phyloP scores from a whole-genome alignment of 2,797 vertebrate species.

The Halcyon smyrnensis region DNA sequence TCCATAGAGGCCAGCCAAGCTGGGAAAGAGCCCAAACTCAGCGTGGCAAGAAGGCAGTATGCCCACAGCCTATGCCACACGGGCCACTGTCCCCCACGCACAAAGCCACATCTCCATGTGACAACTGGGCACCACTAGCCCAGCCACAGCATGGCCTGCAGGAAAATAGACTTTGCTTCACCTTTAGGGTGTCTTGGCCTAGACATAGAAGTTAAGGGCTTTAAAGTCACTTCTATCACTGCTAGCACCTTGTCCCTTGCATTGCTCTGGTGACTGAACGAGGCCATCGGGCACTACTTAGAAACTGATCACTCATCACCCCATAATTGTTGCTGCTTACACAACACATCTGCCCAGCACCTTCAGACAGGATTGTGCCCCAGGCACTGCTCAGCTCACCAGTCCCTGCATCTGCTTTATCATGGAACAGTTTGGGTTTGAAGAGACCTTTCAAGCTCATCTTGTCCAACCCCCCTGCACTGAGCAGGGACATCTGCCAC shows the following conservation, averaged over 20 bases:
- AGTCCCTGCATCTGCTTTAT: background rate
- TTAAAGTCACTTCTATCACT: background rate
- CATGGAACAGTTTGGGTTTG: background rate
- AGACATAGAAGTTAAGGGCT: background rate
- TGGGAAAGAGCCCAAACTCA: background rate
- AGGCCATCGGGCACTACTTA: background rate
- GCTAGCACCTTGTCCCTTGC: background rate
- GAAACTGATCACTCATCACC: background rate
- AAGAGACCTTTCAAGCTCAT: background rate
- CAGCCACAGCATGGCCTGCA: accelerated
- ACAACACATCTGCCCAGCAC: background rate
- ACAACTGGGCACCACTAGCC: background rate
- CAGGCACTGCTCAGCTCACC: background rate
- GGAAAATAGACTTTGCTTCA: background rate
- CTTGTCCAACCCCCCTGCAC: background rate
- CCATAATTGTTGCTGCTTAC: accelerated
- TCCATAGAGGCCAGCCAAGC: too few species aligned
- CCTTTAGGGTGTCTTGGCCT: background rate
- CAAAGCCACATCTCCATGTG: background rate
- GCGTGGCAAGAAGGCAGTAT: accelerated
- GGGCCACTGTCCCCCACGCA: accelerated
- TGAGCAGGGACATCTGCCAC: background rate
- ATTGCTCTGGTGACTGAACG: accelerated
- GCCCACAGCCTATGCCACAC: accelerated
- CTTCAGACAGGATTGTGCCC: background rate